Evolutionary conservation across 2,888 invertebrate genomes (phyloP), one percentile per base, ranked within the genome.

Genomic region (Drosophila bunnanda): DNA sequence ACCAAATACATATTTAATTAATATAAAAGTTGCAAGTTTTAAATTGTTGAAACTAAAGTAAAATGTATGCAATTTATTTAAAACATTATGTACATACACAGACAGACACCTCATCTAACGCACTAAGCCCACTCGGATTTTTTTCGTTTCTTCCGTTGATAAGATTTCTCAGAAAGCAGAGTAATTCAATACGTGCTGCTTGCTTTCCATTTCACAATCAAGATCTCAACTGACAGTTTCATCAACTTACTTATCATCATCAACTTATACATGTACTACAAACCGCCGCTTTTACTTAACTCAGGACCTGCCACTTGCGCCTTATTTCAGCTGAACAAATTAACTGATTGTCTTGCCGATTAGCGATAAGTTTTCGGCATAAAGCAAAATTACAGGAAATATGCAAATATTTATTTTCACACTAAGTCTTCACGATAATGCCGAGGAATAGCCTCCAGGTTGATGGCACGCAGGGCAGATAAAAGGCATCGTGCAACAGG

Each of bases 391-490:
- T 46, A 28, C 55, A 54, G 44, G 46, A 75, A 43, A 64, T 71
- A 78, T 78, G 75, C 70, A 83, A 80, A 80, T 76, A 76, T 76
- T 69, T 75, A 64, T 67, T 54, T 64, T 65, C 54, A 46, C 66
- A 69, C 70, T 76, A 70, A 77, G 62, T 66, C 62, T 73, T 69
- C 20, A 50, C 56, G 69, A 60, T 68, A 65, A 56, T 70, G 25
- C 25, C 28, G 34, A 25, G 38, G 15, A 55, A 62, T 64, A 22
- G 58, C 68, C 46, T 57, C 48, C 55, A 61, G 83, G 68, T 58
- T 65, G 48, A 13, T 53, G 25, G 32, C 32, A 30, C 10, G 34
- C 20, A 7, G 10, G 20, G 9, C 17, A 32, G 55, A 54, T 55
- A 32, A 57, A 67, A 53, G 25, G 22, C 30, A n/a, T 39, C 7